Conservation (phyloP, 2,113 vertebrate species). For the Dicerorhinus sumatrensis region DNA sequence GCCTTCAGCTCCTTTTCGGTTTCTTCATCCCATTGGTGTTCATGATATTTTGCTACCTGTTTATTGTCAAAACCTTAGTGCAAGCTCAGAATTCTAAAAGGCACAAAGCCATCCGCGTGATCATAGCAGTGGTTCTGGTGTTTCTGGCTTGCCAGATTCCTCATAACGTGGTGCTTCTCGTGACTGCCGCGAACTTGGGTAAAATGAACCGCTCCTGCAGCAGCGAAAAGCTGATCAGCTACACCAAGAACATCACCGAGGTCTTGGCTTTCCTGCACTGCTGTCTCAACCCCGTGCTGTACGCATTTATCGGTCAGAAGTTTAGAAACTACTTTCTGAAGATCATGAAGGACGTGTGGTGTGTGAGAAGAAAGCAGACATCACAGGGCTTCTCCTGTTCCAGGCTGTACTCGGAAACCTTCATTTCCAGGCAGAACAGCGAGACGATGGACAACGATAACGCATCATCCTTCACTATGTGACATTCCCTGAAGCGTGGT, state of each 20-base stretch:
- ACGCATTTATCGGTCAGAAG: slow-evolving; percentile 94
- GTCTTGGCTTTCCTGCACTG: slow-evolving; percentile 94
- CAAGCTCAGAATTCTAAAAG: slow-evolving; percentile 92
- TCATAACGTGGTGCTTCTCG: slow-evolving; percentile 90
- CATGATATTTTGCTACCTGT: slow-evolving; percentile 93
- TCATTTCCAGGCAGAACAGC: slow-evolving; percentile 85
- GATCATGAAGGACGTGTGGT: slow-evolving; percentile 90
- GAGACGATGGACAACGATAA: slow-evolving; percentile 86
- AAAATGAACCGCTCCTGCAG: slow-evolving; percentile 73
- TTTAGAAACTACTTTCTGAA: slow-evolving; percentile 94
- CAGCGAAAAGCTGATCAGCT: background rate
- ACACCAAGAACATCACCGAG: slow-evolving; percentile 83
- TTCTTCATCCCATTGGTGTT: slow-evolving; percentile 93
- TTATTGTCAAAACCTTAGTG: slow-evolving; percentile 90
- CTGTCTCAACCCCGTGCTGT: slow-evolving; percentile 95
- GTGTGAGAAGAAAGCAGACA: slow-evolving; percentile 84
- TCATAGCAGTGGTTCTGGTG: slow-evolving; percentile 91
- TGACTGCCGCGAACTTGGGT: slow-evolving; percentile 83
- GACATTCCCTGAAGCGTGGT: background rate
- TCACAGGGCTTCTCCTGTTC: slow-evolving; percentile 80
- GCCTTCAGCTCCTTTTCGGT: slow-evolving; percentile 89
- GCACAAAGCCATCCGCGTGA: slow-evolving; percentile 93
- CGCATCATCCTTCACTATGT: slow-evolving; percentile 92
- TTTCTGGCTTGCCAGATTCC: slow-evolving; percentile 94
- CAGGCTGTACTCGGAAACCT: slow-evolving; percentile 85